A percentile compares a stretch with the other conserved stretches of the same genome.
These are phyloP conservation scores for Gymnoscopelus microlampas DNA, from an alignment of 2,797 vertebrate genomes.

Conservation along the genomic window DNA sequence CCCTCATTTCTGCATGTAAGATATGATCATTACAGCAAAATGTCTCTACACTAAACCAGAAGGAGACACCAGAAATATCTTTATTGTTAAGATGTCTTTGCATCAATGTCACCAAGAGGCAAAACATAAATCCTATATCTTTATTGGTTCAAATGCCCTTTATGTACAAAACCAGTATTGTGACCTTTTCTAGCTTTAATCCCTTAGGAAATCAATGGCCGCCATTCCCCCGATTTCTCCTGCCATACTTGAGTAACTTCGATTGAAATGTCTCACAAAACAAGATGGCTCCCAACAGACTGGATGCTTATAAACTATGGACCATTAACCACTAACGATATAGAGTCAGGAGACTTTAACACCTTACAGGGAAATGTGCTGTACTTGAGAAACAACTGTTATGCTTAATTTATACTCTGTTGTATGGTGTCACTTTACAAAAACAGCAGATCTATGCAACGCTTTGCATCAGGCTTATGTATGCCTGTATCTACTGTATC, in stretches of 20 bases:
- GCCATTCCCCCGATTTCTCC: neutral
- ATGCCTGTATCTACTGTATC: too few species aligned
- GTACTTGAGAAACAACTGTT: too few species aligned
- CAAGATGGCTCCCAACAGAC: conserved; percentile 10
- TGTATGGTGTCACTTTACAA: too few species aligned
- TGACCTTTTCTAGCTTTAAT: neutral
- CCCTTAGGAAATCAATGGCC: conserved; percentile 5
- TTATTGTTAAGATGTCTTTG: neutral
- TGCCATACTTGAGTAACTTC: conserved; percentile 4
- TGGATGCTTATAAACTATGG: neutral
- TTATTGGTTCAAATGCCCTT: neutral
- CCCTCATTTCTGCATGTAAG: neutral
- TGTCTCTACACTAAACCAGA: neutral
- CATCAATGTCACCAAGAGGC: neutral
- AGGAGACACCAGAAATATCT: neutral
- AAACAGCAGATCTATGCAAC: too few species aligned
- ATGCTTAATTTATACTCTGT: too few species aligned
- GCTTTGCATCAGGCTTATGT: too few species aligned
- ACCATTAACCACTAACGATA: neutral
- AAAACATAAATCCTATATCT: neutral
- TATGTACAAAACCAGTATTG: neutral
- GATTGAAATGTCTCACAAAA: conserved; percentile 31
- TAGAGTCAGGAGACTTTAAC: too few species aligned
- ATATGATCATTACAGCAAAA: neutral
- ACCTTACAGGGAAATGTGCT: too few species aligned